Evolutionary conservation across 2,888 invertebrate genomes (phyloP).

Genomic region (Anodontia alba): DNA sequence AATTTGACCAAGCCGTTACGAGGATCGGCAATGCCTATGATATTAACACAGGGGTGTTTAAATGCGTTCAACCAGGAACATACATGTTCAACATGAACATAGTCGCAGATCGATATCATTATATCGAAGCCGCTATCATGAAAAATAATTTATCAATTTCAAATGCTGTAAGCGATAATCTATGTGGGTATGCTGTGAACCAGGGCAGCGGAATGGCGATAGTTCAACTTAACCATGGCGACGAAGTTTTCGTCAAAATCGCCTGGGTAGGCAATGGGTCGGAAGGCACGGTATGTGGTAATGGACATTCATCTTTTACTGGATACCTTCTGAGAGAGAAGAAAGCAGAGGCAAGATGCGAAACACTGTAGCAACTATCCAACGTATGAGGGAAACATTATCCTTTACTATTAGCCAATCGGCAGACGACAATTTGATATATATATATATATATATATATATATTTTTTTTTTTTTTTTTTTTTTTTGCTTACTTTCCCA

Average conservation of each 20-base stretch:
- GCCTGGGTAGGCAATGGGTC: not conserved
- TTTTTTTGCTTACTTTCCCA: too few species aligned
- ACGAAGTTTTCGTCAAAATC: not conserved
- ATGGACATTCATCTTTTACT: not conserved
- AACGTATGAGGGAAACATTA: too few species aligned
- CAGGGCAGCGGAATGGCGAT: not conserved
- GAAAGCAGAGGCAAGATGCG: too few species aligned
- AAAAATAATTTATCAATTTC: not conserved
- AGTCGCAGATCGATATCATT: not conserved
- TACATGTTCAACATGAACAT: not conserved
- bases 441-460: too few species aligned
- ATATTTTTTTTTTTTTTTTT: too few species aligned
- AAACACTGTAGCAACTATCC: too few species aligned
- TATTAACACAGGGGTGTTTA: not conserved
- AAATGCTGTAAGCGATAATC: conserved; percentile 2
- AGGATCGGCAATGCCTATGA: not conserved
- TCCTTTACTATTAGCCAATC: too few species aligned
- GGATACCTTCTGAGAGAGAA: not conserved
- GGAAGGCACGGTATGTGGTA: not conserved
- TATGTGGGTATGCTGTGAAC: not conserved
- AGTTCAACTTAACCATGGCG: not conserved
- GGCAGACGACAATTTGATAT: too few species aligned
- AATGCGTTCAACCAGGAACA: too few species aligned
- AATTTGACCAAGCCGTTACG: not conserved
- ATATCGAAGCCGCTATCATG: conserved; percentile 3